Evolutionary conservation across 1,140 invertebrate species (phyloP), one percentile per base, ranked within the genome.

Genomic region (Pectinophora gossypiella): DNA sequence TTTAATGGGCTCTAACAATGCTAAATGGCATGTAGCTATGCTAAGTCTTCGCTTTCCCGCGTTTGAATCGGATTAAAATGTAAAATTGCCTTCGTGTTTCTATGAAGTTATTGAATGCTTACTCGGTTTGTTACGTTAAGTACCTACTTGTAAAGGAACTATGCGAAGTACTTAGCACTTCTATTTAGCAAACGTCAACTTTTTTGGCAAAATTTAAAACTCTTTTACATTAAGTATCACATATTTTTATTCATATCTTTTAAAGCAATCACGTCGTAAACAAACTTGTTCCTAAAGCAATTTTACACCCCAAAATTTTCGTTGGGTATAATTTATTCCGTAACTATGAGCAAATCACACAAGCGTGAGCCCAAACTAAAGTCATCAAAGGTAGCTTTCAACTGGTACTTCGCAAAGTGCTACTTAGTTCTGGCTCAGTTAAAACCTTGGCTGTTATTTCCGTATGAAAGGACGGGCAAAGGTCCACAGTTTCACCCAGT

Each of bases 381-480:
- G 7, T 32, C 6, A 32, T 32, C 27, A 32, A 32, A 32, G 27
- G n/a, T n/a, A 32, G 6, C n/a, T 32, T 9, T 1, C 9, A 32
- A 32, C 27, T 1, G 27, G 27, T 32, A 9, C 27, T 32, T 32
- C n/a, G n/a, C 27, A 32, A 32, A 32, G n/a, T 7, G 27, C 27
- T 32, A 23, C 7, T 32, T 32, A 23, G 22, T 23, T 4, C 4
- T 23, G 22, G 22, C 22, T 10, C 22, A 5, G 4, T 7, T 32
- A 3, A 32, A 32, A 32, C 27, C 27, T 9, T 32, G 35, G 44
- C 46, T 18, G 46, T 61, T 61, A 63, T 50, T 67, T 68, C 57
- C 59, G 51, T 50, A 15, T 52, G 45, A 48, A 49, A 35, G 55
- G 35, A 21, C 45, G 49, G 19, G 59, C 52, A 63, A 70, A 64